A percentile compares a stretch with the other conserved stretches of the same genome.
Conservation (phyloP, 2,888 invertebrate species). For the Lasius fuliginosus region DNA sequence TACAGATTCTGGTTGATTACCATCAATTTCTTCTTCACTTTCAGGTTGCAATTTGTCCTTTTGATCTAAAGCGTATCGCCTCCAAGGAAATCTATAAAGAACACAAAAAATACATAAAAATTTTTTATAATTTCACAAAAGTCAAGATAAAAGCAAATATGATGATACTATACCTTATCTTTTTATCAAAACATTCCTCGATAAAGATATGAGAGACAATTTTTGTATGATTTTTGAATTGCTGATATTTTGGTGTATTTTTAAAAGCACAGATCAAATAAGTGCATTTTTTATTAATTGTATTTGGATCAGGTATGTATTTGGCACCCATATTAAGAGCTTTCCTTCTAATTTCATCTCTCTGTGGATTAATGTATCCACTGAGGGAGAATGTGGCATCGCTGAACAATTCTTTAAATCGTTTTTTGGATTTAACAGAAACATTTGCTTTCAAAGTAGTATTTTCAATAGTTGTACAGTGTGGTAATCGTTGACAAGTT, state of each 20-base stretch:
- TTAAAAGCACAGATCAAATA: constrained; percentile 84
- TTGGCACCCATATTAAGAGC: constrained; percentile 84
- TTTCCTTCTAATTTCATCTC: constrained; percentile 82
- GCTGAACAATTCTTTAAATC: constrained; percentile 80
- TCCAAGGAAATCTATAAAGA: constrained; percentile 83
- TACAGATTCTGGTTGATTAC: constrained; percentile 65
- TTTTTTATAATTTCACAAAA: not conserved
- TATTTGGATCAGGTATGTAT: constrained; percentile 82
- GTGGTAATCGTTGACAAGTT: constrained; percentile 74
- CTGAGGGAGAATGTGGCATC: constrained; percentile 82
- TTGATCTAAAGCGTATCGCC: constrained; percentile 81
- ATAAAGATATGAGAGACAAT: constrained; percentile 82
- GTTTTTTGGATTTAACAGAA: constrained; percentile 67
- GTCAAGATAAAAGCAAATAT: not conserved
- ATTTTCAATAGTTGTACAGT: constrained; percentile 52
- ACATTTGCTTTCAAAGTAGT: constrained; percentile 49
- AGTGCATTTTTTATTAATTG: constrained; percentile 80
- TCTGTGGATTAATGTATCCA: constrained; percentile 84
- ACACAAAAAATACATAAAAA: constrained; percentile 7
- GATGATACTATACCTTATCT: constrained; percentile 77
- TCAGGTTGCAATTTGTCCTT: constrained; percentile 78
- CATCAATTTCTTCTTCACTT: constrained; percentile 84
- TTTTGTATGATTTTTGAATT: constrained; percentile 80
- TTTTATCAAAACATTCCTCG: constrained; percentile 82
- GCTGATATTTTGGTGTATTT: constrained; percentile 84